Base-by-base conservation (phyloP, 2,888 invertebrate genomes). In the Ormia ochracea region DNA sequence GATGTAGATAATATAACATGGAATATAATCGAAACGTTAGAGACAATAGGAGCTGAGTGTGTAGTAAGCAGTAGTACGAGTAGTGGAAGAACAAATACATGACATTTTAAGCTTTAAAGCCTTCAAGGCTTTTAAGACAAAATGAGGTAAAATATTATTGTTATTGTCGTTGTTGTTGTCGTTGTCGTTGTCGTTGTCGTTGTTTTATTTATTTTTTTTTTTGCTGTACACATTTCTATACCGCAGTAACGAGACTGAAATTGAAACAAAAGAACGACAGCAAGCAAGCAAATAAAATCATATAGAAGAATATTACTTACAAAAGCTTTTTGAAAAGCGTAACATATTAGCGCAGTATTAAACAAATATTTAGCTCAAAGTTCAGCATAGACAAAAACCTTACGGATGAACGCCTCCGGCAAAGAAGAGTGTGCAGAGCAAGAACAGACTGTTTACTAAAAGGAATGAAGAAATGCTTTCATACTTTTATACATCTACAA, bases 351-450 rank as follows among this genome's bases (percentile, higher is more conserved):
- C 70, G 76, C 68, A 72, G 76, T 48, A 80, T 80, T 80, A 80
- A 80, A 68, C 76, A 80, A 80, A 80, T 80, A 80, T 80, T 80
- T 72, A 72, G 75, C 48, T 75, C 80, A 82, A 74, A 81, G 75
- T 81, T 76, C 77, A 83, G 78, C 75, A 65, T 61, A 78, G 80
- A 81, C 81, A 82, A 81, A 73, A 76, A 82, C 83, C 83, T 76
- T 72, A 74, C 68, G 73, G 65, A 74, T 63, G 41, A 45, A 68
- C 43, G 72, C 66, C 68, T 31, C 7, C 17, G 70, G 66, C 2
- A 28, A 14, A 28, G 23, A 41, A 70, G 65, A 19, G 31, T 17
- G 23, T 31, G 43, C 1, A 19, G 10, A 26, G 58, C n/a, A 54
- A 54, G 23, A 54, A 21, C 38, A 50, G 52, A 61, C 50, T 58